These are phyloP conservation scores for Chauna torquata DNA, from an alignment of 2,113 vertebrate genomes.

Conservation along the genomic window DNA sequence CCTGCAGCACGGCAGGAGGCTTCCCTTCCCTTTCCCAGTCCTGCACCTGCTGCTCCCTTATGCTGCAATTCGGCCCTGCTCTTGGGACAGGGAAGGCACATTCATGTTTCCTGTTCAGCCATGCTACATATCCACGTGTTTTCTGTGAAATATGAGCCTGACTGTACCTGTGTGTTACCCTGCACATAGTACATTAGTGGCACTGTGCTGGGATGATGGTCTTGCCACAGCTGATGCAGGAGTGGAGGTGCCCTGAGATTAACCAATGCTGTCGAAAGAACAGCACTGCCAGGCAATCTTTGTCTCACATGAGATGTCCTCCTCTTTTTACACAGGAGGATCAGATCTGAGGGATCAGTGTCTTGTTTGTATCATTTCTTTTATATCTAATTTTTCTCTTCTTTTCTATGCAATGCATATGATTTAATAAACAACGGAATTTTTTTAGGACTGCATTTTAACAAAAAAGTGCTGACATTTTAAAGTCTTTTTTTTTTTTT, in stretches of 20 bases:
- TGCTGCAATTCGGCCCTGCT: fast-evolving
- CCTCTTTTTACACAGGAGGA: neutral
- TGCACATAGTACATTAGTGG: fast-evolving
- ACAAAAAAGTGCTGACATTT: neutral
- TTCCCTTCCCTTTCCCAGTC: neutral
- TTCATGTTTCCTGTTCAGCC: neutral
- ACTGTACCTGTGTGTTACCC: neutral
- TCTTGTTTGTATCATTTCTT: neutral
- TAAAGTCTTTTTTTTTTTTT: neutral
- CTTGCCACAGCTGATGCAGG: neutral
- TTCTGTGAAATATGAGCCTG: no score
- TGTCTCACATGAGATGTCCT: neutral
- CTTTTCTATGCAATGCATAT: neutral
- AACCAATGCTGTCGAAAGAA: fast-evolving
- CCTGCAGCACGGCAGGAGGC: neutral
- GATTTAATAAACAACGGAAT: neutral
- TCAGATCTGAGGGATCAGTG: neutral
- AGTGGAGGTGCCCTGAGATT: neutral
- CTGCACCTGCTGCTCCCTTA: neutral
- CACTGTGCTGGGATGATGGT: neutral
- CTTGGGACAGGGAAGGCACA: fast-evolving
- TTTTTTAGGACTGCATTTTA: neutral
- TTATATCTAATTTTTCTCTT: neutral
- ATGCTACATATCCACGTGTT: fast-evolving
- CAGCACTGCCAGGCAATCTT: neutral